phyloP scores from a whole-genome alignment of 2,113 vertebrate genomes.

The Lophius piscatorius region DNA sequence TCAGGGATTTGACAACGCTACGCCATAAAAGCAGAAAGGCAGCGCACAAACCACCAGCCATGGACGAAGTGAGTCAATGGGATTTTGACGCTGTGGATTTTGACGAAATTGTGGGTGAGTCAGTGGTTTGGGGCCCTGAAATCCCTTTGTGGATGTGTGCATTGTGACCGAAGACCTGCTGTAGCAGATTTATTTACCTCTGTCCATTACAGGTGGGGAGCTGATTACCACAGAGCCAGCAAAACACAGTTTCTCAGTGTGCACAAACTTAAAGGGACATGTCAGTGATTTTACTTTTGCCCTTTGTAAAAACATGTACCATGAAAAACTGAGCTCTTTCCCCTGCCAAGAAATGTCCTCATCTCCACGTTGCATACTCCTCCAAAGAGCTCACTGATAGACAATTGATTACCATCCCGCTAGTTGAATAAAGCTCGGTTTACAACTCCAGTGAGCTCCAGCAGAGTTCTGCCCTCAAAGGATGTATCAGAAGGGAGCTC shows the following conservation, averaged over 20 bases:
- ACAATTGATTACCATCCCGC: conserved; percentile 29
- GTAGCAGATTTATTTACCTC: conserved; percentile 68
- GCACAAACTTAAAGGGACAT: conserved; percentile 34
- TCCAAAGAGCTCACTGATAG: background rate
- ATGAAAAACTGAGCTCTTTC: conserved; percentile 32
- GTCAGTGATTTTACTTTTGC: conserved; percentile 41
- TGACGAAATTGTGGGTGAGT: conserved; percentile 69
- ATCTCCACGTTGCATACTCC: conserved; percentile 41
- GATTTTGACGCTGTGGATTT: conserved; percentile 64
- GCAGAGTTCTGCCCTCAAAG: conserved; percentile 1
- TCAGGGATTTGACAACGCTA: conserved; percentile 64
- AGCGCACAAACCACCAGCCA: conserved; percentile 30
- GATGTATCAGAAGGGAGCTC: background rate
- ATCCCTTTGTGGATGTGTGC: conserved; percentile 62
- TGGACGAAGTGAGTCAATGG: conserved; percentile 62
- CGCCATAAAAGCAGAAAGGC: conserved; percentile 51
- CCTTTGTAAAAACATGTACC: conserved; percentile 32
- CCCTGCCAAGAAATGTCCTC: conserved; percentile 44
- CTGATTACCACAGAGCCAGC: conserved; percentile 52
- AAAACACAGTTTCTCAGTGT: conserved; percentile 34
- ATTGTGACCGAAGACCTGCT: conserved; percentile 67
- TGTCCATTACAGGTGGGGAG: conserved; percentile 43
- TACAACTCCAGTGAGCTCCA: background rate
- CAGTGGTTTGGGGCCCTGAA: conserved; percentile 65
- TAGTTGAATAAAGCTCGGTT: conserved; percentile 11